Percentiles rank a stretch among this genome's conserved stretches.
Conservation (phyloP, 30 jellyfish, hydroid and myxozoan genomes). For the Cassiopea andromeda region DNA sequence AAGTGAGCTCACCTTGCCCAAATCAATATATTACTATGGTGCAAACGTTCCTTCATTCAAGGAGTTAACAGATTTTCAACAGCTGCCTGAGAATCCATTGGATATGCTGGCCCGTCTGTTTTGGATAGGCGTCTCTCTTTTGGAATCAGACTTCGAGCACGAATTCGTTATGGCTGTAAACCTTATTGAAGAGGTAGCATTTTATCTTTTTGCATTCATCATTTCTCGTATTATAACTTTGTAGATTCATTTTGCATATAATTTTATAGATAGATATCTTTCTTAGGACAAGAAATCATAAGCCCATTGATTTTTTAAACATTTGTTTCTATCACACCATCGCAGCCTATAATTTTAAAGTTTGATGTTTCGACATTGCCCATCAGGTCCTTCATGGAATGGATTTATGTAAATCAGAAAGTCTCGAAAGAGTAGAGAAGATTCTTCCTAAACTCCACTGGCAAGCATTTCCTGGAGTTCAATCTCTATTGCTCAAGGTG, state of each 20-base stretch:
- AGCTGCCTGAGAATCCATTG: constrained; percentile 90
- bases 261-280: too few species aligned
- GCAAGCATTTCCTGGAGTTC: constrained; percentile 95
- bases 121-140: constrained; percentile 95
- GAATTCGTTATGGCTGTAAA: constrained; percentile 92
- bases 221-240: too few species aligned
- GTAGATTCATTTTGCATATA: too few species aligned
- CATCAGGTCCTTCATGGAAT: constrained; percentile 78
- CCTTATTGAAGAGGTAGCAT: constrained; percentile 81
- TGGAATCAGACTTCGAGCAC: constrained; percentile 96
- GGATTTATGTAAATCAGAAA: constrained; percentile 73
- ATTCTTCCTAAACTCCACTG: constrained; percentile 77
- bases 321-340: too few species aligned
- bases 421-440: constrained; percentile 84
- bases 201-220: neutral
- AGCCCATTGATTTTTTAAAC: too few species aligned
- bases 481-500: constrained; percentile 88
- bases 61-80: constrained; percentile 82
- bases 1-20: constrained; percentile 78
- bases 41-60: constrained; percentile 69
- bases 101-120: constrained; percentile 97
- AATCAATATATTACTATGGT: constrained; percentile 20
- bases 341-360: too few species aligned
- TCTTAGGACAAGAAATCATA: too few species aligned
- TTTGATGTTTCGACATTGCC: too few species aligned